These are phyloP conservation scores for Cyaniris semiargus DNA, from an alignment of 2,888 invertebrate species.

Conservation along the genomic window DNA sequence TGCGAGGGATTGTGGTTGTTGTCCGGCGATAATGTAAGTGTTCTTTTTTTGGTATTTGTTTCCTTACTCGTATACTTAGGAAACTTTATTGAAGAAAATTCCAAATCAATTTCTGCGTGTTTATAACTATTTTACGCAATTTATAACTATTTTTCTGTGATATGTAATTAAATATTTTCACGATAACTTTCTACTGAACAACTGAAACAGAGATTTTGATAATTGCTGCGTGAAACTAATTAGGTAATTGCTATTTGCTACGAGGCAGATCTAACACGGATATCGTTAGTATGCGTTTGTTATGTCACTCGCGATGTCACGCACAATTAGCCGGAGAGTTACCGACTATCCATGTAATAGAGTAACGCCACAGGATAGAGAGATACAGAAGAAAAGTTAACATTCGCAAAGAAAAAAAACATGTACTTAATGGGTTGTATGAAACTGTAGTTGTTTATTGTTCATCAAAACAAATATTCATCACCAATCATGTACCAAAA, in stretches of 20 bases:
- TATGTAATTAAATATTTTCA: conserved; percentile 2
- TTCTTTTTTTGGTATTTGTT: no score
- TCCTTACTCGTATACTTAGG: no score
- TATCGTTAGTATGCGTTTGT: conserved; percentile 8
- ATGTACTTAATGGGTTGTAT: no score
- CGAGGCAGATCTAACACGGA: conserved; percentile 1
- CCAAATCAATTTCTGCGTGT: not conserved
- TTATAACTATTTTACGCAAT: not conserved
- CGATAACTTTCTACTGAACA: not conserved
- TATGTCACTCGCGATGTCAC: not conserved
- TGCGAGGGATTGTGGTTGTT: no score
- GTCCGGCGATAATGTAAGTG: no score
- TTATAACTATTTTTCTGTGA: not conserved
- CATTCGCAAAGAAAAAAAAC: no score
- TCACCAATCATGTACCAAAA: no score
- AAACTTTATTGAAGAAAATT: no score
- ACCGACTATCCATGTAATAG: not conserved
- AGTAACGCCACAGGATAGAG: not conserved
- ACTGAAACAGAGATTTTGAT: conserved; percentile 1
- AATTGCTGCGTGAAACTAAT: not conserved
- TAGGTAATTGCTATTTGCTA: no score
- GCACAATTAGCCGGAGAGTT: not conserved
- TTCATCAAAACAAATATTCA: no score
- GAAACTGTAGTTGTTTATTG: no score
- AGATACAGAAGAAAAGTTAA: not conserved